These are phyloP conservation scores for Heterotilapia buettikoferi DNA, from an alignment of 2,113 vertebrate species.

Conservation along the genomic window DNA sequence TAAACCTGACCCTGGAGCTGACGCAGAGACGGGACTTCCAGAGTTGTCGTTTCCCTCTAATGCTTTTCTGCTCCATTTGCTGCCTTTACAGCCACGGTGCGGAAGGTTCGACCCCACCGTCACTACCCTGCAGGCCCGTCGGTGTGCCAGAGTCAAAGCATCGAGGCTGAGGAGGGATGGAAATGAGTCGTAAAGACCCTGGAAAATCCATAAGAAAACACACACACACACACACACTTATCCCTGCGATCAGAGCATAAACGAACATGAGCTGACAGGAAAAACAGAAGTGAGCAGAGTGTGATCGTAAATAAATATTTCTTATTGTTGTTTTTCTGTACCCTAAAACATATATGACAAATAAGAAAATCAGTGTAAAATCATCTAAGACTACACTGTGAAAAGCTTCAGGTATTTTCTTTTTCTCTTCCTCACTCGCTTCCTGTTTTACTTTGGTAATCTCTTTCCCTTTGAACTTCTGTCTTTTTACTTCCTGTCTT, in stretches of 20 bases:
- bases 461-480: not conserved
- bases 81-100: slow-evolving; percentile 26
- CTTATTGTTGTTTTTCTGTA: not conserved
- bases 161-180: not conserved
- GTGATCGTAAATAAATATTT: not conserved
- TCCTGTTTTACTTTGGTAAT: not conserved
- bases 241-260: not conserved
- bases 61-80: slow-evolving; percentile 56
- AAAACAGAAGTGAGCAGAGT: not conserved
- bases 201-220: slow-evolving; percentile 3
- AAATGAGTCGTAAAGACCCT: slow-evolving; percentile 18
- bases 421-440: not conserved
- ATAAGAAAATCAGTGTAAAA: not conserved
- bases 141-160: not conserved
- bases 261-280: not conserved
- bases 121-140: not conserved
- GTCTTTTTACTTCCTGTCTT: not conserved
- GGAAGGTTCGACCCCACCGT: not conserved
- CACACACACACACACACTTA: not conserved
- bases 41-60: not conserved
- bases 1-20: not conserved
- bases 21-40: not conserved
- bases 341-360: not conserved
- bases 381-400: not conserved
- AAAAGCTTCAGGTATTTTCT: not conserved